Evolutionary conservation across 1,140 invertebrate species (phyloP).

Genomic region (Heliothis subflexa): DNA sequence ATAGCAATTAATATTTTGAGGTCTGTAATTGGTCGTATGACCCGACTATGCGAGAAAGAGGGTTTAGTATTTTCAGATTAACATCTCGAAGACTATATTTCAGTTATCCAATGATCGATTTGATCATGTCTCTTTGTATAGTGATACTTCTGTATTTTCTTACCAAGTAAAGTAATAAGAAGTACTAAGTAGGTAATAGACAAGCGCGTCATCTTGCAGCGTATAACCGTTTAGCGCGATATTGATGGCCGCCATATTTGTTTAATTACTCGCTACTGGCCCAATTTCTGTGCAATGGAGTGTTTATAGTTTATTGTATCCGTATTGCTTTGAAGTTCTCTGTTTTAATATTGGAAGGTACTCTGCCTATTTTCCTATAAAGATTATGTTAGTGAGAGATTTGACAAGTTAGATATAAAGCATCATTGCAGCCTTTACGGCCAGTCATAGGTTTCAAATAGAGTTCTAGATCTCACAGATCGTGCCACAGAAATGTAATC

Average conservation of each 20-base stretch:
- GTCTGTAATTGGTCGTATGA: no score
- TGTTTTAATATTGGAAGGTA: not conserved
- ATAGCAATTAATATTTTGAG: no score
- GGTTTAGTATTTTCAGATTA: not conserved
- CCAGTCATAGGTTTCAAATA: no score
- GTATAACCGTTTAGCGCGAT: conserved; percentile 1
- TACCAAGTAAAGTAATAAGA: not conserved
- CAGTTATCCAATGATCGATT: no score
- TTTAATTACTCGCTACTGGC: conserved; percentile 10
- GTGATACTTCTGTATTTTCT: not conserved
- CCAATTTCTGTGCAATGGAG: not conserved
- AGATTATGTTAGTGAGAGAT: not conserved
- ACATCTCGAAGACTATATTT: not conserved
- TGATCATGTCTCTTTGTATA: no score
- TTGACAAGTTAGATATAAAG: no score
- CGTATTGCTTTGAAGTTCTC: conserved; percentile 1
- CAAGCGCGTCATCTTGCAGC: not conserved
- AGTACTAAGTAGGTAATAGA: not conserved
- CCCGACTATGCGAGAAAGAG: no score
- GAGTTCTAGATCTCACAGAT: no score
- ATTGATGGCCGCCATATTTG: conserved; percentile 13
- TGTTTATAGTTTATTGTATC: conserved; percentile 9
- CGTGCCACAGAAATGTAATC: no score
- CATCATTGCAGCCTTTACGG: no score
- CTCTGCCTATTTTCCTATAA: not conserved